These are phyloP conservation scores for Mormyrus hasselquistii DNA, from an alignment of 2,797 vertebrate species.

Conservation along the genomic window DNA sequence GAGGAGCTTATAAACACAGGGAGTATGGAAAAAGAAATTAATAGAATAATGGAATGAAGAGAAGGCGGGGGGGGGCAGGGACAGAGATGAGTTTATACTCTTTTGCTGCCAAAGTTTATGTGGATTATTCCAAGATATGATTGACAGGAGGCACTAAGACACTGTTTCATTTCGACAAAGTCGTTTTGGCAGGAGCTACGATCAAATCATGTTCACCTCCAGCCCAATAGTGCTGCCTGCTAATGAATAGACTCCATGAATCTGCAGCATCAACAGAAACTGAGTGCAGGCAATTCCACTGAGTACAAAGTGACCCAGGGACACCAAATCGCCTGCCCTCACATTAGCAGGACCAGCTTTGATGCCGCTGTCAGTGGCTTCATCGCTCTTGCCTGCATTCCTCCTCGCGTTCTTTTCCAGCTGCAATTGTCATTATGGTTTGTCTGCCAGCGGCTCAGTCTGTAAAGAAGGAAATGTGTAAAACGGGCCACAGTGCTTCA, in stretches of 20 bases:
- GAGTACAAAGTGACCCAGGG: background rate
- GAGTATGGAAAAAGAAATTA: background rate
- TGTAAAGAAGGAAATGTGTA: background rate
- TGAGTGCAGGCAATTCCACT: background rate
- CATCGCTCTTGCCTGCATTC: background rate
- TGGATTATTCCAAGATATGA: background rate
- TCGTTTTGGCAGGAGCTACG: background rate
- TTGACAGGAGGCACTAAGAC: background rate
- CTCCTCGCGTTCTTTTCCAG: background rate
- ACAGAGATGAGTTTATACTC: background rate
- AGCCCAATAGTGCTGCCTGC: background rate
- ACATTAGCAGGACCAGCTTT: background rate
- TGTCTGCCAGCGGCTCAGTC: background rate
- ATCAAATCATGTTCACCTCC: background rate
- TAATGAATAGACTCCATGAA: background rate
- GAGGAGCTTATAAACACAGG: background rate
- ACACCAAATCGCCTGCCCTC: background rate
- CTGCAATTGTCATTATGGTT: background rate
- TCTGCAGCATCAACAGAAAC: conserved; percentile 14
- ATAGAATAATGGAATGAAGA: background rate
- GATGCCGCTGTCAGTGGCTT: background rate
- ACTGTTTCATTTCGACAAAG: background rate
- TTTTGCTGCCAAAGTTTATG: background rate
- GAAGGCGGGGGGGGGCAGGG: background rate
- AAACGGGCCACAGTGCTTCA: background rate